Percentiles rank a stretch among this genome's conserved stretches.
Conservation (phyloP, 2,113 vertebrate species). For the Gallinago paraguaiae region DNA sequence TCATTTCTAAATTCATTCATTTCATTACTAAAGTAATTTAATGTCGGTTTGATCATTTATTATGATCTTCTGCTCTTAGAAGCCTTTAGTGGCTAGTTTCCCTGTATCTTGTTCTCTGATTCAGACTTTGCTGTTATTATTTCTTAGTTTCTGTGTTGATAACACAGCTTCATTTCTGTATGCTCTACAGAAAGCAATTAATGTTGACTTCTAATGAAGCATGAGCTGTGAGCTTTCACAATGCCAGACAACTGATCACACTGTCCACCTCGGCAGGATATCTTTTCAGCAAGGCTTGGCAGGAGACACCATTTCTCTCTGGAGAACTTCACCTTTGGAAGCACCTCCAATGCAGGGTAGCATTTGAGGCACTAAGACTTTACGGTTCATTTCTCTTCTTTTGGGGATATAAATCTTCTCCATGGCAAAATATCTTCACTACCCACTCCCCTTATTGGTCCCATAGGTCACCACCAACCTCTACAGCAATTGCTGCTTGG, state of each 20-base stretch:
- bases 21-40: constrained; percentile 21
- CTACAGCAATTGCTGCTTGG: not conserved
- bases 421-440: not conserved
- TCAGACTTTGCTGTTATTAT: not conserved
- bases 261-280: not conserved
- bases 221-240: not conserved
- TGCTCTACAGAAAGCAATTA: not conserved
- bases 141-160: not conserved
- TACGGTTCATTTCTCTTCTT: not conserved
- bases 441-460: not conserved
- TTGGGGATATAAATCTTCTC: not conserved
- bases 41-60: not conserved
- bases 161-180: not conserved
- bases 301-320: not conserved
- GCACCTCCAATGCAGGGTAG: not conserved
- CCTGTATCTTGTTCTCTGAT: not conserved
- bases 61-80: not conserved
- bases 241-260: not conserved
- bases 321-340: not conserved
- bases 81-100: not conserved
- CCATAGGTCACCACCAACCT: not conserved
- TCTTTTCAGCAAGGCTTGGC: not conserved
- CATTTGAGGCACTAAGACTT: not conserved
- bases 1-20: not conserved
- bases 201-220: not conserved